Base-by-base conservation (phyloP, 2,113 vertebrate genomes). In the Periophthalmodon schlosseri region DNA sequence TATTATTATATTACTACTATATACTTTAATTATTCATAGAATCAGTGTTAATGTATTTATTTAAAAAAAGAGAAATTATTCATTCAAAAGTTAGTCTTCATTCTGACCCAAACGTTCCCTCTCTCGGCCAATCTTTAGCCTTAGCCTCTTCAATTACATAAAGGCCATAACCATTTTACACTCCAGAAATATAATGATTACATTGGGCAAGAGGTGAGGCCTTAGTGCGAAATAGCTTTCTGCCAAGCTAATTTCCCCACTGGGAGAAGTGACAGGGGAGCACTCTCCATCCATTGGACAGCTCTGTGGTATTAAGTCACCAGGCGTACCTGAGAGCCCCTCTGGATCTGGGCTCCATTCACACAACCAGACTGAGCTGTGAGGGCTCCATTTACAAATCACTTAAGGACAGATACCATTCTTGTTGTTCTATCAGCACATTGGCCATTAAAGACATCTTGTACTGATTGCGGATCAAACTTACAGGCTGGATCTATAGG, bases 91-190 rank as follows among this genome's bases (percentile, higher is more conserved):
- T 52, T 16, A 34, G 14, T 21, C 8, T 20, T 44, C 20, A 39
- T n/a, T 18, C 34, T 64, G 33, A 34, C 61, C 28, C 34, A 20
- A n/a, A 18, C 9, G 4, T 10, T 65, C 34, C 34, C 63, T 21
- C 34, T 65, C 11, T 1, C 14, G 13, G 18, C 34, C 63, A 39
- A 39, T 13, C 18, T 69, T 49, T 67, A 70, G 78, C 33, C 21
- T 28, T 54, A 36, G 49, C 24, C 69, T 58, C 20, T 77, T 77
- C 68, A 73, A 68, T 79, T 86, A 76, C 56, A 44, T 69, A 72
- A 80, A 56, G 64, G 23, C 75, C 52, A 46, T 36, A 77, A 76
- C 65, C 72, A 77, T 79, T 83, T 80, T 73, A 84, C 77, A 81
- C 60, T 72, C 60, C 20, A 18, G 72, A 76, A 78, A 70, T 23